A percentile compares a stretch with the other conserved stretches of the same genome.
Conservation (phyloP, 2,113 vertebrate genomes). For the Phrynosoma platyrhinos region DNA sequence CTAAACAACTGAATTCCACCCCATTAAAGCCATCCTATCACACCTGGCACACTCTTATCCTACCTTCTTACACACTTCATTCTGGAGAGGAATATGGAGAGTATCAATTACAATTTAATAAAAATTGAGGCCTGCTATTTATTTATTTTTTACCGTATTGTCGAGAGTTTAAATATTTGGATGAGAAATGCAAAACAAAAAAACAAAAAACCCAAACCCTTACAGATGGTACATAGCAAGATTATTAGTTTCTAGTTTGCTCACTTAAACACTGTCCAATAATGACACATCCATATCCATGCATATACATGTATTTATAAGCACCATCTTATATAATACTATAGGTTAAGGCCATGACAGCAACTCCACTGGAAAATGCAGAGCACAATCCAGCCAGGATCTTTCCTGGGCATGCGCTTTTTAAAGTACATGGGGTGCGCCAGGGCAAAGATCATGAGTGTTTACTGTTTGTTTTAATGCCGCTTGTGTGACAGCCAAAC, state of each 20-base stretch:
- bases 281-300: conserved; percentile 50
- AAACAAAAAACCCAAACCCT: background rate
- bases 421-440: too few species aligned
- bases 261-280: conserved; percentile 3
- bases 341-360: conserved; percentile 69
- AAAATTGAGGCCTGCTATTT: background rate
- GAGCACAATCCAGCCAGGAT: background rate
- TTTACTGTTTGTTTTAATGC: background rate
- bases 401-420: too few species aligned
- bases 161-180: background rate
- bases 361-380: conserved; percentile 60
- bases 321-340: conserved; percentile 64
- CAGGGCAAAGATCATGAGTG: background rate
- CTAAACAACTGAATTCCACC: too few species aligned
- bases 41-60: background rate
- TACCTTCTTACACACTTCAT: background rate
- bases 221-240: fast-evolving
- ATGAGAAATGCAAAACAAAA: background rate
- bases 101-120: fast-evolving
- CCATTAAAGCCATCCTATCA: background rate
- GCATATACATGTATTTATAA: conserved; percentile 57
- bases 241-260: background rate
- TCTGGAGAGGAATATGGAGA: background rate
- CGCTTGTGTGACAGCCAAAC: background rate
- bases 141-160: background rate